Base-by-base conservation (phyloP, 2,888 invertebrate genomes). In the Ormyrus labotus region DNA sequence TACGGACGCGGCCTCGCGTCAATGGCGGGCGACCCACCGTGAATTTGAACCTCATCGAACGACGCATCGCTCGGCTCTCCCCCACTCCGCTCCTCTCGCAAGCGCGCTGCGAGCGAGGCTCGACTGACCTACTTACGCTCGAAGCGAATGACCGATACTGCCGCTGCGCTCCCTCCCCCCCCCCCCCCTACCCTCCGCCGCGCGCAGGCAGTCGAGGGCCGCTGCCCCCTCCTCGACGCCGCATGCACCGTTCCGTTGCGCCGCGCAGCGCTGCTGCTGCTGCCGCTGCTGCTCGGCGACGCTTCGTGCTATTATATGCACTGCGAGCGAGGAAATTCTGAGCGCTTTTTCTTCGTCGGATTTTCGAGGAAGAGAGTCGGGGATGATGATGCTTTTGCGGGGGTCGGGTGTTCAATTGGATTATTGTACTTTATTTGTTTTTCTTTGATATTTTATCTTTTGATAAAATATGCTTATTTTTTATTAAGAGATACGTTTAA, bases 111-210 rank as follows among this genome's bases (percentile, higher is more conserved):
- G 88, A 88, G 88, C 88, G 90, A 90, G 34, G 4, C 4, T 34
- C 90, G 90, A 91, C 90, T 91, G 90, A 91, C 90, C 90, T 86
- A 91, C 89, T 91, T 91, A 89, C 88, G 87, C 85, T 81, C 86
- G 89, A 89, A 91, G 90, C 90, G 90, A 91, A 91, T 91, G 90
- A 91, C 90, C 90, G 90, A 90, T 91, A 91, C 90, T 88, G 87
- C 78, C 19, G 53, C 89, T 34, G 88, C 88, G 89, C 88, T 88
- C 89, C 88, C 89, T 88, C 89, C 87, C 85, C 82, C 83, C 78
- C 83, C 78, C 81, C 82, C 75, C 58, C 60, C 72, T n/a, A 0
- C 72, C 5, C 8, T 19, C 19, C 19, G 45, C 55, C 48, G 9
- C 34, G 19, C n/a, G 47, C 57, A n/a, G 47, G 34, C 34, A 34